phyloP scores from a whole-genome alignment of 2,113 vertebrate species.

The Empidonax traillii region DNA sequence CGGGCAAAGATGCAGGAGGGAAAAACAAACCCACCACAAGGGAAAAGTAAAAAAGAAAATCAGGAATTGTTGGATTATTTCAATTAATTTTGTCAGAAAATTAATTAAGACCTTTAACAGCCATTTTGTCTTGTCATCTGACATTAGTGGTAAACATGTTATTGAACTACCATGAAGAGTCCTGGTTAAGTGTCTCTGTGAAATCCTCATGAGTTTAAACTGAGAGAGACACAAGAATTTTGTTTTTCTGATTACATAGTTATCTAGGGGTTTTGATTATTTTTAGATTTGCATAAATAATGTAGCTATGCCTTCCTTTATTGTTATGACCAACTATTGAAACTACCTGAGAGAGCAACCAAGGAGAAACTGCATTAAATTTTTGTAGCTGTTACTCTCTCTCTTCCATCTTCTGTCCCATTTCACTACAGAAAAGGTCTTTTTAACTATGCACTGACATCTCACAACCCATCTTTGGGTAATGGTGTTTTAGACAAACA shows the following conservation, averaged over 20 bases:
- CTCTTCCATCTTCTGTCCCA: not conserved
- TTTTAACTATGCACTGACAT: not conserved
- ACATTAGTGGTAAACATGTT: not conserved
- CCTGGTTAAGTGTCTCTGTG: not conserved
- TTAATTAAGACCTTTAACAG: not conserved
- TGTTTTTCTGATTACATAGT: not conserved
- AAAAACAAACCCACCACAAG: not conserved
- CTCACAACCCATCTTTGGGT: not conserved
- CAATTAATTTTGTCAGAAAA: not conserved
- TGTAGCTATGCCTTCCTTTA: not conserved
- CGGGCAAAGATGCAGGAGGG: not conserved
- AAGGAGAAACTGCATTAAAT: not conserved
- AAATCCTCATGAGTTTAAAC: not conserved
- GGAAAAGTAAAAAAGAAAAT: not conserved
- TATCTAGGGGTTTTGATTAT: not conserved
- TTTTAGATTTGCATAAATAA: not conserved
- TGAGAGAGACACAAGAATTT: not conserved
- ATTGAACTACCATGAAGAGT: not conserved
- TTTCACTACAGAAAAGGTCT: not conserved
- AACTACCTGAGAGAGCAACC: not conserved
- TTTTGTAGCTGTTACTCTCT: not conserved
- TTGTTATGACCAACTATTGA: not conserved
- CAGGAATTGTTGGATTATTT: not conserved
- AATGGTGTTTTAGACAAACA: not conserved
- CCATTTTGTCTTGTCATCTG: not conserved